Evolutionary conservation across 2,888 invertebrate species (phyloP).

Genomic region (Nomada ferruginata): DNA sequence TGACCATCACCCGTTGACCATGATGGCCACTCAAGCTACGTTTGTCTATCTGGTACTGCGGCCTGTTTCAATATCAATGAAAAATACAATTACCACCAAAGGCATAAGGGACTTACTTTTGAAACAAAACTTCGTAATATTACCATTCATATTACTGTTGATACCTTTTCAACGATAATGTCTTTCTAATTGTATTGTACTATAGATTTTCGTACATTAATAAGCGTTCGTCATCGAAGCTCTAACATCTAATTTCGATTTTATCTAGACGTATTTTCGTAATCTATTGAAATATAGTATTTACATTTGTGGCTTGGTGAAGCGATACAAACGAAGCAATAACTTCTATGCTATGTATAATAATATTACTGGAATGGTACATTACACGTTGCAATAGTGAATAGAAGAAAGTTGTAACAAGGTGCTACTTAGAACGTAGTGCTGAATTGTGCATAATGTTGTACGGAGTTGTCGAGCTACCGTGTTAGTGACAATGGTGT

Average conservation of each 20-base stretch:
- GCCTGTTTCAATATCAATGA: slow-evolving; percentile 76
- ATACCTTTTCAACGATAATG: too few relatives aligned
- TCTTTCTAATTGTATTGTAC: too few relatives aligned
- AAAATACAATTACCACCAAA: not conserved
- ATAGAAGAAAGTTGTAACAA: slow-evolving; percentile 21
- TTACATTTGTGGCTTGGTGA: not conserved
- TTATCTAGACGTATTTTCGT: not conserved
- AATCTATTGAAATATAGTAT: not conserved
- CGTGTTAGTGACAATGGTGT: slow-evolving; percentile 31
- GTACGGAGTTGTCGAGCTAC: slow-evolving; percentile 3
- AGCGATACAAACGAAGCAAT: not conserved
- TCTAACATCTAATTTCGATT: not conserved
- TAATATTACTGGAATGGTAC: not conserved
- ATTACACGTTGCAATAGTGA: slow-evolving; percentile 9
- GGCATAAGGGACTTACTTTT: not conserved
- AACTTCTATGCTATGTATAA: slow-evolving; percentile 17
- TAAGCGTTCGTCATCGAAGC: not conserved
- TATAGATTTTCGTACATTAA: not conserved
- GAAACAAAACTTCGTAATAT: not conserved
- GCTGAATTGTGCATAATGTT: slow-evolving; percentile 41
- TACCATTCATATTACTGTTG: not conserved
- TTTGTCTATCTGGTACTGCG: slow-evolving; percentile 86
- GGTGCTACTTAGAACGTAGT: slow-evolving; percentile 16
- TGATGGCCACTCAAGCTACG: slow-evolving; percentile 79
- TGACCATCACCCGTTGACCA: slow-evolving; percentile 88